A percentile compares a stretch with the other conserved stretches of the same genome.
Evolutionary conservation across 2,113 vertebrate genomes (phyloP).

Genomic region (Oceanites oceanicus): DNA sequence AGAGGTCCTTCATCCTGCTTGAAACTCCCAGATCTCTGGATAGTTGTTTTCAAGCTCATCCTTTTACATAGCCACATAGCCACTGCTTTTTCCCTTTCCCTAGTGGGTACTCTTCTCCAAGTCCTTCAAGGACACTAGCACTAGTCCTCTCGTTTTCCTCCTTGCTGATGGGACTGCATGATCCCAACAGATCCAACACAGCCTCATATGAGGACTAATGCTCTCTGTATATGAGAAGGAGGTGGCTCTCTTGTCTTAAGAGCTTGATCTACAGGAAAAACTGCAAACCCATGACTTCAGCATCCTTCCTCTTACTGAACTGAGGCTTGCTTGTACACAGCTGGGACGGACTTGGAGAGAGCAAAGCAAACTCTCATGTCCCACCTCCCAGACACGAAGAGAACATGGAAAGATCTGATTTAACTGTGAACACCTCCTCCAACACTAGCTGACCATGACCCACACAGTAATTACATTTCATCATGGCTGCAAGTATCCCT

Average conservation of each 20-base stretch:
- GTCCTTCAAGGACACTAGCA: neutral
- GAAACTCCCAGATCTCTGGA: neutral
- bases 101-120: neutral
- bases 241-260: neutral
- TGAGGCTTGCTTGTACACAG: rapidly evolving
- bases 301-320: neutral
- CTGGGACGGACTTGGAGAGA: neutral
- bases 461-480: neutral
- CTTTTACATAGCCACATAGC: neutral
- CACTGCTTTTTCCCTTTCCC: neutral
- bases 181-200: neutral
- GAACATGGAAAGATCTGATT: neutral
- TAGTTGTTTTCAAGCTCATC: neutral
- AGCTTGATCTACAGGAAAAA: neutral
- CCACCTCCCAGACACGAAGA: neutral
- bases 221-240: neutral
- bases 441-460: neutral
- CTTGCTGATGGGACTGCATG: neutral
- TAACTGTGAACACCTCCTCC: neutral
- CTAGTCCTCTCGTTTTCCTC: neutral
- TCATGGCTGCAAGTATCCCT: neutral
- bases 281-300: neutral
- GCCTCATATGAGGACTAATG: rapidly evolving
- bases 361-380: neutral
- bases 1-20: neutral